Evolutionary conservation across 2,113 vertebrate genomes (phyloP), one percentile per base, ranked within the genome.

Genomic region (Rhodinocichla rosea): DNA sequence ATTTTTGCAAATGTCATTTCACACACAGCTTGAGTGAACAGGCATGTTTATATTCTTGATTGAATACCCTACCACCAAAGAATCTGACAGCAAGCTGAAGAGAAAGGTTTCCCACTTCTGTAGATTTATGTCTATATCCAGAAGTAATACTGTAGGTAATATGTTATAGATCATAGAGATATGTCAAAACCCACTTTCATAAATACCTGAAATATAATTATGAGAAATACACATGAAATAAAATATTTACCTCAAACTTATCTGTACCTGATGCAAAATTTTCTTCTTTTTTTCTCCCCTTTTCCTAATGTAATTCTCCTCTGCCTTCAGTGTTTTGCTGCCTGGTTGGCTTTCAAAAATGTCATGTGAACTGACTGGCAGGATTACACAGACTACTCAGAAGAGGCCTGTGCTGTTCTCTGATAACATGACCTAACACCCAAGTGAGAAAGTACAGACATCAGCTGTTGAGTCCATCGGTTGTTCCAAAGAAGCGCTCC

Each of bases 241-340:
- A 63, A 92, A 57, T 42, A 81, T 45, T 84, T 75, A 30, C 15
- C 32, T 74, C 30, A 63, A 83, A 53, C 2, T 40, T 78, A 40
- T 20, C 24, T n/a, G 15, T 60, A 40, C 11, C 15, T 42, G 70
- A 62, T 77, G 35, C 53, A 6, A 73, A 50, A 78, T 57, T 47
- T 11, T 49, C 17, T 70, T 35, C 5, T 15, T 22, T 60, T 20
- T 32, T 24, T 24, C 5, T 28, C 24, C 19, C 7, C 4, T 39
- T 76, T 81, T n/a, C 23, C 35, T 47, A 47, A 52, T n/a, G 6
- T 52, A 37, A 24, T 82, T 78, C 39, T 81, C 24, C 22, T 67
- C n/a, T 65, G 27, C 19, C 13, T 59, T 87, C n/a, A 4, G 1
- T 39, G 52, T 63, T 1, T 62, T 0, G 0, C 39, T 69, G 20